Percentiles rank a stretch among this genome's conserved stretches.
These are phyloP conservation scores for Eubasilissa regina DNA, from an alignment of 1,140 invertebrate genomes.

Conservation along the genomic window DNA sequence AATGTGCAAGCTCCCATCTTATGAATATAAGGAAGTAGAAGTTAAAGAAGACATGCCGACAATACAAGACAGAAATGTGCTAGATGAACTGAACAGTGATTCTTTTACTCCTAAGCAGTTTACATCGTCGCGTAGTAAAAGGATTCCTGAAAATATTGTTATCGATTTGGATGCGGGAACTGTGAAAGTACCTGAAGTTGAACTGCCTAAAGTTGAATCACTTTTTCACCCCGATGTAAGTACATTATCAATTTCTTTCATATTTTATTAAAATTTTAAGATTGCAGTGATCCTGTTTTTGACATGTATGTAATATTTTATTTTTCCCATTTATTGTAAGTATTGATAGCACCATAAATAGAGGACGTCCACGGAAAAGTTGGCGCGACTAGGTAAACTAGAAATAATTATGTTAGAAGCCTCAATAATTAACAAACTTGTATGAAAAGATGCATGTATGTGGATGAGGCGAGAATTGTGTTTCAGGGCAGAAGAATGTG, in stretches of 20 bases:
- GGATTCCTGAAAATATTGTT: constrained; percentile 68
- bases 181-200: constrained; percentile 67
- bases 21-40: constrained; percentile 69
- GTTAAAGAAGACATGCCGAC: constrained; percentile 71
- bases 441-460: too few species aligned
- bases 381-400: too few species aligned
- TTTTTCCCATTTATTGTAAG: too few species aligned
- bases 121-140: constrained; percentile 68
- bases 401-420: too few species aligned
- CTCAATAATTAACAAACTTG: too few species aligned
- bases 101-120: constrained; percentile 68
- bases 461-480: too few species aligned
- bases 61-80: constrained; percentile 69
- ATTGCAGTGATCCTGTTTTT: too few species aligned
- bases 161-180: constrained; percentile 70
- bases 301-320: too few species aligned
- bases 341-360: too few species aligned
- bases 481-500: too few species aligned
- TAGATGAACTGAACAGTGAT: constrained; percentile 69
- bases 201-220: constrained; percentile 65
- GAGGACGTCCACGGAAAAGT: too few species aligned
- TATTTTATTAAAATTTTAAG: too few species aligned
- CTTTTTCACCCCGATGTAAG: constrained; percentile 70
- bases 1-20: constrained; percentile 70
- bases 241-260: constrained; percentile 31